Evolutionary conservation across 2,888 invertebrate genomes (phyloP).

Genomic region (Agonum fuliginosum): DNA sequence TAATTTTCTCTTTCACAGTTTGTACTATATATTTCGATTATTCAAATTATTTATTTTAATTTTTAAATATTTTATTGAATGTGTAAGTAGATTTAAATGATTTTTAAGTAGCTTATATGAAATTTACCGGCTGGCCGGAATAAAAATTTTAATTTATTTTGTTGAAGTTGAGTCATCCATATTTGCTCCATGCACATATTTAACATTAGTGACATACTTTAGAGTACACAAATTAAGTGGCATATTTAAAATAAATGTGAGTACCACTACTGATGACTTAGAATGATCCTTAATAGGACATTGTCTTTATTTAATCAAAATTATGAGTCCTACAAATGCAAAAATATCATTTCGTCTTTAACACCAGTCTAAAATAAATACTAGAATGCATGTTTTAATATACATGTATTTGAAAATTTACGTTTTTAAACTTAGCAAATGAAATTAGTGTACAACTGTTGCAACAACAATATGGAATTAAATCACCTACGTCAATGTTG

Average conservation of each 20-base stretch:
- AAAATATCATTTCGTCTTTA: not conserved
- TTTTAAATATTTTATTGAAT: constrained; percentile 36
- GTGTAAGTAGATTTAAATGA: constrained; percentile 34
- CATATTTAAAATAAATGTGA: constrained; percentile 25
- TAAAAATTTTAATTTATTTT: not conserved
- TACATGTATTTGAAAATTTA: not conserved
- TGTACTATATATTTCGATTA: constrained; percentile 17
- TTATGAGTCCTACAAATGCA: not conserved
- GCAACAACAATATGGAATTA: constrained; percentile 9
- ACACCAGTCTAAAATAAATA: constrained; percentile 32
- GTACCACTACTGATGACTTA: not conserved
- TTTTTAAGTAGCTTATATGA: constrained; percentile 36
- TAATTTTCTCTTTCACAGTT: constrained; percentile 18
- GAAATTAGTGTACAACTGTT: constrained; percentile 20
- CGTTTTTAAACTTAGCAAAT: constrained; percentile 26
- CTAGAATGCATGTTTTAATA: constrained; percentile 43
- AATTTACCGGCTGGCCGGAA: constrained; percentile 54
- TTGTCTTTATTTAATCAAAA: not conserved
- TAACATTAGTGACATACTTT: not conserved
- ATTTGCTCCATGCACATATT: constrained; percentile 17
- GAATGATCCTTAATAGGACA: not conserved
- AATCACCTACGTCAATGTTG: constrained; percentile 38
- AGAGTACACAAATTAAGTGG: constrained; percentile 1
- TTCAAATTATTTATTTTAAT: constrained; percentile 44
- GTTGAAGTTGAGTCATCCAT: not conserved